Base-by-base conservation (phyloP, 2,797 vertebrate genomes). In the Podarcis siculus region DNA sequence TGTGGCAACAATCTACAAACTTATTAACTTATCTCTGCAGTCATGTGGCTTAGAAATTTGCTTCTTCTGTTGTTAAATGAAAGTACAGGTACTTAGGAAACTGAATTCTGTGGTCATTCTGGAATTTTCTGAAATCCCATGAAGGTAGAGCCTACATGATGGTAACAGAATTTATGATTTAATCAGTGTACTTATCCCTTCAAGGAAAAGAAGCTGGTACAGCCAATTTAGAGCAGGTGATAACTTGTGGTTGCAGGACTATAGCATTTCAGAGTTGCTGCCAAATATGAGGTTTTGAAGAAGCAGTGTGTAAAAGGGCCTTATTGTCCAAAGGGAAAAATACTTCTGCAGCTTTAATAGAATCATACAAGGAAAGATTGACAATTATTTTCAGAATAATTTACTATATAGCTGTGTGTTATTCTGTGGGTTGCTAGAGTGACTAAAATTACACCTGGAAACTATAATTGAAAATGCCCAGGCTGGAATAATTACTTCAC, bases 391-490 rank as follows among this genome's bases (percentile, higher is more conserved):
- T 45, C 66, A 69, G 39, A 69, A 69, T n/a, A 21, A 69, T 82
- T 82, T 42, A 69, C 39, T 82, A n/a, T n/a, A 69, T 69, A 69
- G 39, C 27, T 45, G 17, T 69, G 39, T 82, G 64, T 37, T 80
- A 19, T 67, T 82, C 12, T 66, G 23, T 39, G 37, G 61, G 39
- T 69, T 82, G 37, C 39, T 45, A 69, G 17, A 69, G 27, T 67
- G 37, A 45, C 30, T 9, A 82, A 69, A 78, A 32, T 78, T 42
- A 19, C 42, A 67, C 30, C 30, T 86, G 19, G 30, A 78, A 78
- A 86, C n/a, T 25, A 27, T 67, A 45, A 78, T 32, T 78, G 39
- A 78, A 86, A 86, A 86, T 86, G 73, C 19, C 39, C 19, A 45
- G 6, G 3, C 30, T 78, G 23, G n/a, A 78, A 39, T 64, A 78